Evolutionary conservation across 2,113 vertebrate species (phyloP).

Genomic region (Oryctolagus cuniculus): mOryCun1.1 NC_091436.1:144979001-144979500

Average conservation of each 20-base stretch:
- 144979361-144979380: background rate
- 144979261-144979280: background rate
- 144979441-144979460: too few species aligned
- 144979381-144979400: too few species aligned
- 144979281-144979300: background rate
- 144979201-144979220: background rate
- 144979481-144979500: too few species aligned
- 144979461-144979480: too few species aligned
- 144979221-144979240: background rate
- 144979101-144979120: slow-evolving; percentile 15
- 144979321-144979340: background rate
- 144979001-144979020: background rate
- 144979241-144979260: background rate
- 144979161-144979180: too few species aligned
- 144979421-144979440: too few species aligned
- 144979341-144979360: background rate
- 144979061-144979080: background rate
- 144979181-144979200: background rate
- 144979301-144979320: background rate
- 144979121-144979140: background rate
- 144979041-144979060: background rate
- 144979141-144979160: background rate
- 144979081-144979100: background rate
- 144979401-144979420: too few species aligned
- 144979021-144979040: background rate